These are phyloP conservation scores for Drosophila ambigua DNA, from an alignment of 1,140 invertebrate genomes.

Conservation along the genomic window DNA sequence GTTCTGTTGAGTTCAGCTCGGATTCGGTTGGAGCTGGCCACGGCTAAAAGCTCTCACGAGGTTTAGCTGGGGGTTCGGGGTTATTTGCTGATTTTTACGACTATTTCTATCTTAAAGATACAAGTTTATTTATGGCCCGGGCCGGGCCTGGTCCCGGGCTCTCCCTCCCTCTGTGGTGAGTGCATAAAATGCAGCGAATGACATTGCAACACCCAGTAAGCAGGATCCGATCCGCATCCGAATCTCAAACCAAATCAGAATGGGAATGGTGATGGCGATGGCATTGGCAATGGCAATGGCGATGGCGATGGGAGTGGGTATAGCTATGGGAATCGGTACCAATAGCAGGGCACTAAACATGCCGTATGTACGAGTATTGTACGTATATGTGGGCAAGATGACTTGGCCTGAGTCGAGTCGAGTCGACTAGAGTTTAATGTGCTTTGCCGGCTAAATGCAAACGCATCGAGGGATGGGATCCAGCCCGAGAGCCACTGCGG, in stretches of 20 bases:
- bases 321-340: conserved; percentile 32
- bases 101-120: conserved; percentile 78
- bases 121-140: conserved; percentile 76
- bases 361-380: conserved; percentile 43
- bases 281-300: too few species aligned
- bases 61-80: conserved; percentile 53
- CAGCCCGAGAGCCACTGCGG: conserved; percentile 22
- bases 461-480: conserved; percentile 46
- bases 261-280: conserved; percentile 36
- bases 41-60: conserved; percentile 62
- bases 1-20: neutral
- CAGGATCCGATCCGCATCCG: conserved; percentile 67
- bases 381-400: conserved; percentile 58
- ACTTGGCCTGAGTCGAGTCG: conserved; percentile 42
- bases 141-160: conserved; percentile 58
- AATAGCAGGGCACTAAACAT: conserved; percentile 56
- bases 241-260: conserved; percentile 70
- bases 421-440: conserved; percentile 69
- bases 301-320: neutral
- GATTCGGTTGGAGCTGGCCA: conserved; percentile 8
- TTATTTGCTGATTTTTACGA: conserved; percentile 79
- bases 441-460: conserved; percentile 75
- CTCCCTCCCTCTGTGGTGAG: conserved; percentile 63
- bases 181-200: conserved; percentile 77
- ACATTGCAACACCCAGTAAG: conserved; percentile 74